Conservation (phyloP, 2,888 invertebrate species). For the Lepidochrysops patricia region DNA sequence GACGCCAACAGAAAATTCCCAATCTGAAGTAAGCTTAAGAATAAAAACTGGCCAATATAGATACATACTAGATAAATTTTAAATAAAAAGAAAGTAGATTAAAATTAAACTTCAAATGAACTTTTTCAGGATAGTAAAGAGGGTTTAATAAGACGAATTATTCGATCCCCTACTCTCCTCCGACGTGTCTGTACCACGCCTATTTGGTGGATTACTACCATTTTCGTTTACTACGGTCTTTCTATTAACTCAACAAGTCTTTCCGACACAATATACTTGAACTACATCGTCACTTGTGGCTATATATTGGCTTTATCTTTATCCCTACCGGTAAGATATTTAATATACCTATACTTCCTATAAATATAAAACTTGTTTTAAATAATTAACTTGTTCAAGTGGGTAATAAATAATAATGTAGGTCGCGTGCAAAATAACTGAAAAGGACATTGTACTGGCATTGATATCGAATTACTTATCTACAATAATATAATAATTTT, state of each 20-base stretch:
- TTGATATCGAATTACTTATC: neutral
- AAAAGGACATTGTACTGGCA: neutral
- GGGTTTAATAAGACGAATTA: conserved; percentile 10
- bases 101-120: too few species aligned
- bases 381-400: neutral
- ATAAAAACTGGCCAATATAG: neutral
- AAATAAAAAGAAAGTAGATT: too few species aligned
- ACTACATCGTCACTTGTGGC: conserved; percentile 73
- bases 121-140: conserved; percentile 13
- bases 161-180: conserved; percentile 59
- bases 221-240: conserved; percentile 83
- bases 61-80: neutral
- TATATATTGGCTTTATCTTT: conserved; percentile 25
- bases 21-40: conserved; percentile 13
- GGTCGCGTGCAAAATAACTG: neutral
- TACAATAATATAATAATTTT: too few species aligned
- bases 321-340: conserved; percentile 28
- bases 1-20: conserved; percentile 31
- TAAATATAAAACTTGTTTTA: neutral
- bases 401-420: neutral
- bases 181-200: conserved; percentile 75
- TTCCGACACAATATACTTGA: conserved; percentile 79
- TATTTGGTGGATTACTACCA: conserved; percentile 81
- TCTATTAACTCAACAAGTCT: conserved; percentile 80
- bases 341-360: neutral